Percentiles rank a stretch among this genome's conserved stretches.
Conservation (phyloP, 2,888 invertebrate species). For the Petrolisthes cinctipes region DNA sequence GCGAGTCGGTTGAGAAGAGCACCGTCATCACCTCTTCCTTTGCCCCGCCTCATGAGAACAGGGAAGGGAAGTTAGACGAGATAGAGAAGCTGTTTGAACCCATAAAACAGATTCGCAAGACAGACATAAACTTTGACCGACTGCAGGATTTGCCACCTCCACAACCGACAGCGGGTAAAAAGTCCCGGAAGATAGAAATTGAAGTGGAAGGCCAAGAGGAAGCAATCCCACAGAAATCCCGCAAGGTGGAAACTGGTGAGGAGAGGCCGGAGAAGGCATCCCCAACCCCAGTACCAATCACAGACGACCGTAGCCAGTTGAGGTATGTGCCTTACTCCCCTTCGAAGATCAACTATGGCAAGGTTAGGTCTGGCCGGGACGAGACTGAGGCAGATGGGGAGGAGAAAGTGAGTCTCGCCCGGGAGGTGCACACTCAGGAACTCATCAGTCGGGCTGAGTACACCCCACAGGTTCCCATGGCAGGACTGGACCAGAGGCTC, state of each 20-base stretch:
- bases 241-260: too few relatives aligned
- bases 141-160: not conserved
- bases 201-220: too few relatives aligned
- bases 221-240: too few relatives aligned
- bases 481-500: not conserved
- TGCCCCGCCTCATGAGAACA: not conserved
- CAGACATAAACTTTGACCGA: slow-evolving; percentile 19
- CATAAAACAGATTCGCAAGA: slow-evolving; percentile 4
- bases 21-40: too few relatives aligned
- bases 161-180: too few relatives aligned
- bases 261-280: too few relatives aligned
- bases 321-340: slow-evolving; percentile 20
- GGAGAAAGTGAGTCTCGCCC: not conserved
- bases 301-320: not conserved
- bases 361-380: not conserved
- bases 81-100: slow-evolving; percentile 23
- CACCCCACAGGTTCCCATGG: slow-evolving; percentile 1
- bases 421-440: not conserved
- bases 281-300: too few relatives aligned
- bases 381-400: not conserved
- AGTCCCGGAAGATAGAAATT: too few relatives aligned
- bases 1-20: too few relatives aligned
- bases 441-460: not conserved
- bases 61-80: not conserved
- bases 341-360: slow-evolving; percentile 20